A percentile compares a stretch with the other conserved stretches of the same genome.
These are phyloP conservation scores for Bembecia ichneumoniformis DNA, from an alignment of 2,888 invertebrate species.

Conservation along the genomic window DNA sequence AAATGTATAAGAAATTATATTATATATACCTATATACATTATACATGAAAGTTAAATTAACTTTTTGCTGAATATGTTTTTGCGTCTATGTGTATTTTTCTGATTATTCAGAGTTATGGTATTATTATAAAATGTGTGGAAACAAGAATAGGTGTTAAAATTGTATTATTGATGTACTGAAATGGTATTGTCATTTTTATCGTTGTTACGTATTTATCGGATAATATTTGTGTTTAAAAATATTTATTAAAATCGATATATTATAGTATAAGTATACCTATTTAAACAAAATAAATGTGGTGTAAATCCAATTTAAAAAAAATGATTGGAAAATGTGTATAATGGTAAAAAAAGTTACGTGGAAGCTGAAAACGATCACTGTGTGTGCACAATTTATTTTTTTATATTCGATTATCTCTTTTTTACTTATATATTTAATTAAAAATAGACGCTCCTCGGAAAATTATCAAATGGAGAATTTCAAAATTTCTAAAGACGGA, in stretches of 20 bases:
- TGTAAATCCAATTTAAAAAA: not conserved
- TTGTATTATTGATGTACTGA: conserved; percentile 31
- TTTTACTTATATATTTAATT: too few relatives aligned
- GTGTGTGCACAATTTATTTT: too few relatives aligned
- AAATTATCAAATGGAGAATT: too few relatives aligned
- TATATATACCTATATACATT: conserved; percentile 19
- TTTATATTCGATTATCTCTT: too few relatives aligned
- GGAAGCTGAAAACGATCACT: too few relatives aligned
- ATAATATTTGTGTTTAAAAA: conserved; percentile 6
- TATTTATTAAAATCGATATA: not conserved
- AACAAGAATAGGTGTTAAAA: conserved; percentile 33
- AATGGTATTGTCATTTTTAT: conserved; percentile 39
- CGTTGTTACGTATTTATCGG: conserved; percentile 56
- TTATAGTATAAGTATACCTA: not conserved
- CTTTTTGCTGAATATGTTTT: conserved; percentile 49
- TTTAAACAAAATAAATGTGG: not conserved
- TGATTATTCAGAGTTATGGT: conserved; percentile 26
- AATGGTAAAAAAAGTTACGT: too few relatives aligned
- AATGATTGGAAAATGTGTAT: too few relatives aligned
- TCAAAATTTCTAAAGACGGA: too few relatives aligned
- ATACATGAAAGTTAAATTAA: conserved; percentile 31
- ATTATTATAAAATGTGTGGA: conserved; percentile 12
- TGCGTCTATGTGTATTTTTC: conserved; percentile 31
- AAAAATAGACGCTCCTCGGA: too few relatives aligned
- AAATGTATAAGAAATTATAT: conserved; percentile 9